Conservation (phyloP, 2,113 vertebrate species). For the Phaethornis superciliosus region DNA sequence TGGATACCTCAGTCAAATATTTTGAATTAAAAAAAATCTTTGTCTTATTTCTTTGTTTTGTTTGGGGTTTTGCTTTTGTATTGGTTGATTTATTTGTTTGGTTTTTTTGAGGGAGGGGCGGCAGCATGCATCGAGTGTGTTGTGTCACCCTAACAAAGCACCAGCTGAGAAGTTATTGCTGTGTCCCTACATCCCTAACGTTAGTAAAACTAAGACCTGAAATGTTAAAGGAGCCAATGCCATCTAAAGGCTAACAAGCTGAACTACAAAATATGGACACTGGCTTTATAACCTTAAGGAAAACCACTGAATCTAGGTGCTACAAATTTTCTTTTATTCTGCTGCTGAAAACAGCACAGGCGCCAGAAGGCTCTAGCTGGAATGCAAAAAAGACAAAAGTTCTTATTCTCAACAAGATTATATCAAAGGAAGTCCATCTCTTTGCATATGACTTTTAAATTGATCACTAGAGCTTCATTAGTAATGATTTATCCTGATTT, state of each 20-base stretch:
- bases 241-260: conserved; percentile 63
- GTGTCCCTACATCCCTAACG: background rate
- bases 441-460: background rate
- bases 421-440: background rate
- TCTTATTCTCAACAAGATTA: background rate
- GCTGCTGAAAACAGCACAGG: background rate
- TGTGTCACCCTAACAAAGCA: background rate
- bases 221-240: conserved; percentile 49
- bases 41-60: background rate
- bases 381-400: background rate
- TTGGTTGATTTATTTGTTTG: too few relatives aligned
- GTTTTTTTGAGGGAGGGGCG: accelerated
- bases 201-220: background rate
- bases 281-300: accelerated
- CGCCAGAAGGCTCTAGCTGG: background rate
- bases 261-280: conserved; percentile 17
- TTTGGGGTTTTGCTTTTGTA: too few relatives aligned
- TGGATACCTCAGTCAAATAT: too few relatives aligned
- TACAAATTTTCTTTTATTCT: background rate
- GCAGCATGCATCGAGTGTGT: background rate
- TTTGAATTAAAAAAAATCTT: background rate
- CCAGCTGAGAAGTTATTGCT: background rate
- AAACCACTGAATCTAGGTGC: background rate
- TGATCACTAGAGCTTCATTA: background rate
- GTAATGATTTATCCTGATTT: background rate